Base-by-base conservation (phyloP, 2,888 invertebrate genomes). In the Aricia artaxerxes region DNA sequence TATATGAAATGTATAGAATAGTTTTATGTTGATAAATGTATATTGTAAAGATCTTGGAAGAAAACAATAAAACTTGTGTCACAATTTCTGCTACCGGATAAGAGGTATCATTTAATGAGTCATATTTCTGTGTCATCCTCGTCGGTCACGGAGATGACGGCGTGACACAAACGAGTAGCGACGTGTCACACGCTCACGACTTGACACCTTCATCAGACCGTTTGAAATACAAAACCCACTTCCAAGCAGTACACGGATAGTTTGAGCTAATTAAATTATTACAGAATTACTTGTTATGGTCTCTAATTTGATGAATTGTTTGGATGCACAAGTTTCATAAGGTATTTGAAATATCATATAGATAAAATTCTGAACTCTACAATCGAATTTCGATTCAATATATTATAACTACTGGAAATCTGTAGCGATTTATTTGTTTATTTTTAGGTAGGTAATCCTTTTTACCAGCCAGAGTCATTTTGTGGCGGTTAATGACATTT, bases 131-230 rank as follows among this genome's bases (percentile, higher is more conserved):
- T 80, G 78, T 83, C 79, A 81, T 80, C 78, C 81, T 80, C 78
- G 81, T 85, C 75, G 75, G 89, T 90, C 87, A 89, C 86, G 89
- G 87, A 84, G 83, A 85, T 88, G 85, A 87, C 84, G 81, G 83
- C 84, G 82, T 89, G 90, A 90, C 86, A 84, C 82, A 82, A 84
- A 82, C 79, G 81, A 78, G 79, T 80, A 76, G 76, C 76, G 83
- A 82, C 81, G 80, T 82, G 83, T 86, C 89, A 86, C 89, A 83
- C 87, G 86, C 91, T 92, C 90, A 91, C 90, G 92, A 92, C 86
- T 91, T 91, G 90, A 90, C 93, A 89, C 90, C 87, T 86, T 82
- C 85, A 83, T 85, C 84, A 83, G 86, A 87, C 83, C 87, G 86
- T 92, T 91, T 92, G 92, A 90, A 91, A 93, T 84, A 81, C 79